Evolutionary conservation across 2,888 invertebrate genomes (phyloP), one percentile per base, ranked within the genome.

Genomic region (Pegoplata infirma): DNA sequence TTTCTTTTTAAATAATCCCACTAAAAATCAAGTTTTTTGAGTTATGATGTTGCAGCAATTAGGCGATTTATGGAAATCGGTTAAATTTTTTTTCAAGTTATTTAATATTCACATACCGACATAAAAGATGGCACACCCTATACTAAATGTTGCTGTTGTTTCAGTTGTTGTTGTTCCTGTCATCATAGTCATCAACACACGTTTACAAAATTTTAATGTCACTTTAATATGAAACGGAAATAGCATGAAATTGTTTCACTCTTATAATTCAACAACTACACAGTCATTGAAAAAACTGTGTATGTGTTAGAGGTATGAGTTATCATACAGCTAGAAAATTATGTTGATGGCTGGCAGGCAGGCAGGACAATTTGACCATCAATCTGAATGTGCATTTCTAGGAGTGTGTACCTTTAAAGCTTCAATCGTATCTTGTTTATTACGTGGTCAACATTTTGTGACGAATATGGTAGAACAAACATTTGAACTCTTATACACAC

Each of bases 161-260:
- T 67, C 67, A 74, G 61, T 71, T 67, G 58, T 40, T 58, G 67
- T 66, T 61, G 51, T n/a, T 63, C 14, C 63, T 76, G 67, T 75
- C 67, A 71, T 79, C 67, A 67, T 56, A 14, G 76, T 67, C 51
- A 67, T 67, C 71, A 79, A 55, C 71, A 74, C 73, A 74, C 68
- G 75, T 76, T 72, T 71, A 79, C 68, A 81, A 75, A 76, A 81
- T 81, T 81, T 81, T 81, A 81, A 81, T 81, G 81, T 81, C 72
- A 79, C 74, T 81, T 81, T 81, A 81, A 81, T 81, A 80, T 73
- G 81, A 81, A 81, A 75, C 81, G 81, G 81, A 81, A 81, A 81
- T 75, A 75, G 75, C 81, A 75, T 81, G 76, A 81, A 81, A 80
- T 79, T 81, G 81, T 72, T 79, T 75, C 66, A 72, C 71, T 73